Evolutionary conservation across 2,888 invertebrate species (phyloP).

Genomic region (Parascotia fuliginaria): DNA sequence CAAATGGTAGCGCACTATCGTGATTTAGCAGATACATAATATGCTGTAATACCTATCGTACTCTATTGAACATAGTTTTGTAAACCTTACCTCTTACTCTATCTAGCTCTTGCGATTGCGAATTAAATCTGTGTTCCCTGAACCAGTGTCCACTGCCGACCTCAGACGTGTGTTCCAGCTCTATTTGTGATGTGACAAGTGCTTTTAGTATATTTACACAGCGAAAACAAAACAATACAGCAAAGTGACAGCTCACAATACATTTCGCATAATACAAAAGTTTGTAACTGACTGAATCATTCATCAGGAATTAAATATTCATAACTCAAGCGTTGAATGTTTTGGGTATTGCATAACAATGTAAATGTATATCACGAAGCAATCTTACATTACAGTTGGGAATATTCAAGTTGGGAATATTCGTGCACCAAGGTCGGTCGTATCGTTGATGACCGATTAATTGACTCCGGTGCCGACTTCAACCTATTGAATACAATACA

Average conservation of each 20-base stretch:
- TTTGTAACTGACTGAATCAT: conserved; percentile 19
- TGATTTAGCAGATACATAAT: background rate
- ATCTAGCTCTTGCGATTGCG: conserved; percentile 87
- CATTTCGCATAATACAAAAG: background rate
- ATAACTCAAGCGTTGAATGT: conserved; percentile 21
- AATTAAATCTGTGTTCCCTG: conserved; percentile 88
- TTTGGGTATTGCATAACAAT: conserved; percentile 31
- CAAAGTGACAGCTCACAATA: conserved; percentile 55
- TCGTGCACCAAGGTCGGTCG: conserved; percentile 29
- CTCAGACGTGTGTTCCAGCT: conserved; percentile 84
- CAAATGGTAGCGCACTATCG: conserved; percentile 15
- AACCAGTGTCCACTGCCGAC: conserved; percentile 87
- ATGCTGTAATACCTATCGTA: conserved; percentile 21
- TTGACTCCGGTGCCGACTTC: conserved; percentile 8
- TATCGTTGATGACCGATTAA: conserved; percentile 26
- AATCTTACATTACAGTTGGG: conserved; percentile 1
- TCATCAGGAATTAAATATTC: conserved; percentile 18
- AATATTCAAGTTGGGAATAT: conserved; percentile 14
- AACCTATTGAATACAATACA: conserved; percentile 14
- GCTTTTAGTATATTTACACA: conserved; percentile 83
- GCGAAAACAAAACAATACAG: conserved; percentile 78
- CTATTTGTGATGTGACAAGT: conserved; percentile 81
- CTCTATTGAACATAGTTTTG: conserved; percentile 25
- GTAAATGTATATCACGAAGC: conserved; percentile 5
- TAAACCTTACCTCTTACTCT: conserved; percentile 79